phyloP scores from a whole-genome alignment of 2,888 invertebrate species.

The Ophonus ardosiacus region DNA sequence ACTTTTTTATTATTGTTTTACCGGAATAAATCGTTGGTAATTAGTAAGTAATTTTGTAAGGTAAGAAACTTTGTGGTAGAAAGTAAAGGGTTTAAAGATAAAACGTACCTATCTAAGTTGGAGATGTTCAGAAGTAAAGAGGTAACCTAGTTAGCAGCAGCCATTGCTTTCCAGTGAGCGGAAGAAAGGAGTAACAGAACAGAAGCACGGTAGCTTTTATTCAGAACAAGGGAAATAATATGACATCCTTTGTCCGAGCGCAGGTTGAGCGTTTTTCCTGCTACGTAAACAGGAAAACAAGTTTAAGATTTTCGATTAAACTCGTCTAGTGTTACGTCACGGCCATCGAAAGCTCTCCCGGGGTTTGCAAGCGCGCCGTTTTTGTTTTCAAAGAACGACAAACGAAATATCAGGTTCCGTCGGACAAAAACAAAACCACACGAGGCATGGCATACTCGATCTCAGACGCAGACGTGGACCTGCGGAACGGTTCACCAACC shows the following conservation, averaged over 20 bases:
- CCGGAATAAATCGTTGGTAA: no score
- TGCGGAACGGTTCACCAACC: not conserved
- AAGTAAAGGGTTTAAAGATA: not conserved
- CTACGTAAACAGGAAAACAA: constrained; percentile 50
- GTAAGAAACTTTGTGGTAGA: not conserved
- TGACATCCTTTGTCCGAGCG: constrained; percentile 45
- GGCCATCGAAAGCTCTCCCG: constrained; percentile 41
- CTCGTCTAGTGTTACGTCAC: constrained; percentile 53
- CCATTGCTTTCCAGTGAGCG: not conserved
- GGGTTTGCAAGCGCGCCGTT: constrained; percentile 38
- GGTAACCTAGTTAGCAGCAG: constrained; percentile 21
- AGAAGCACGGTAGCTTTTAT: constrained; percentile 32
- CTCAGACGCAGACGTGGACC: not conserved
- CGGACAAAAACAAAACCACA: constrained; percentile 49
- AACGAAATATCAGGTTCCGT: constrained; percentile 48
- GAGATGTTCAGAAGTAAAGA: not conserved
- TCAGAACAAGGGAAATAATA: constrained; percentile 45
- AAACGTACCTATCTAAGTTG: not conserved
- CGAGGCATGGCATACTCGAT: constrained; percentile 18
- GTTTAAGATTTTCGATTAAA: constrained; percentile 53
- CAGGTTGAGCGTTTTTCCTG: constrained; percentile 36
- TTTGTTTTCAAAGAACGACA: constrained; percentile 55
- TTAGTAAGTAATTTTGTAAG: not conserved
- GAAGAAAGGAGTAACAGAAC: not conserved
- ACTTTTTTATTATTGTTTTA: no score